A percentile compares a stretch with the other conserved stretches of the same genome.
Evolutionary conservation across 2,888 invertebrate genomes (phyloP).

Genomic region (Polydrusus pterygomalis): DNA sequence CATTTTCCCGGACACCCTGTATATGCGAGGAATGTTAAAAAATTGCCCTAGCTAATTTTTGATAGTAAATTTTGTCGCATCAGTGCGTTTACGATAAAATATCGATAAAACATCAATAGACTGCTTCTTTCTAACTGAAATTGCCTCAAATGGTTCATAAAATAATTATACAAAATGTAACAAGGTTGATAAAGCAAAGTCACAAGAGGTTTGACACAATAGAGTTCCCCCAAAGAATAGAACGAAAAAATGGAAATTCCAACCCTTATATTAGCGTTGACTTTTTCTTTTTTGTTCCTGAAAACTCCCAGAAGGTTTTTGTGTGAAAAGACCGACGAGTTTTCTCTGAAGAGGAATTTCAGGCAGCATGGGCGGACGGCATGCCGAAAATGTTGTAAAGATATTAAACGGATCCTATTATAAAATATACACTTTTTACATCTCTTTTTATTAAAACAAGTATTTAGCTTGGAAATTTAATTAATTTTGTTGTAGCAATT

Average conservation of each 20-base stretch:
- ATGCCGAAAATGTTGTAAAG: conserved; percentile 17
- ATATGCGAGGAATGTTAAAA: too few relatives aligned
- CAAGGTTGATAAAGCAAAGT: conserved; percentile 16
- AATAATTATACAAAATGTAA: conserved; percentile 21
- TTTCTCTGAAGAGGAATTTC: conserved; percentile 25
- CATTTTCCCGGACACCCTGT: too few relatives aligned
- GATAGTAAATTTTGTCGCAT: too few relatives aligned
- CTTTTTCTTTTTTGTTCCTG: conserved; percentile 28
- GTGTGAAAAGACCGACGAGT: conserved; percentile 23
- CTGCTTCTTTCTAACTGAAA: not conserved
- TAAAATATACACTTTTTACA: conserved; percentile 1
- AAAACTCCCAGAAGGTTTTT: conserved; percentile 25
- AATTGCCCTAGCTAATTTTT: too few relatives aligned
- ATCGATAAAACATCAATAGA: not conserved
- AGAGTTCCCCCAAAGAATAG: conserved; percentile 6
- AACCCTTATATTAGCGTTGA: conserved; percentile 27
- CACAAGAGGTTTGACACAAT: conserved; percentile 24
- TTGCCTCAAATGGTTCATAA: conserved; percentile 19
- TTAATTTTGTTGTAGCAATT: conserved; percentile 6
- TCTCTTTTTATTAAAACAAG: not conserved
- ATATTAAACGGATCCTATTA: conserved; percentile 12
- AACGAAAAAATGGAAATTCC: conserved; percentile 26
- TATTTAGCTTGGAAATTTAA: conserved; percentile 4
- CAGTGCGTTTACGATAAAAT: not conserved
- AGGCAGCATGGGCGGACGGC: conserved; percentile 17